Base-by-base conservation (phyloP, 2,113 vertebrate species). In the Phoxinus phoxinus region DNA sequence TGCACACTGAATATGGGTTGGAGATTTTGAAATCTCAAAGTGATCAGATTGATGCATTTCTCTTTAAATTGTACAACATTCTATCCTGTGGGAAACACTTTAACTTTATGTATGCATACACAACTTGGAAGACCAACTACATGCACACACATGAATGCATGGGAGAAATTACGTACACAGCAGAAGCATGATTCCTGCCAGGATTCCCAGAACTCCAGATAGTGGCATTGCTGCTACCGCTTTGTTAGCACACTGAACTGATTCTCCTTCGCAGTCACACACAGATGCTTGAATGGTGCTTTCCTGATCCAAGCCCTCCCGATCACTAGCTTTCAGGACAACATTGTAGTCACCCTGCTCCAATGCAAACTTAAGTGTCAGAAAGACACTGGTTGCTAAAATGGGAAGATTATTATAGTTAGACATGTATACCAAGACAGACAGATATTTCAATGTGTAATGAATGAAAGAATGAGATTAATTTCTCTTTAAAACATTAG, bases 151-250 rank as follows among this genome's bases (percentile, higher is more conserved):
- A 15, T 3, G 35, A 25, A 56, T 9, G 25, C 8, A 6, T 46
- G 10, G 21, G 9, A 17, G 21, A 1, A 15, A 23, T 56, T 17
- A 91, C 94, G 96, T 94, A 99, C 98, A 93, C 65, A 99, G 92
- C 67, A 99, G 91, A 0, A 95, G 91, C 37, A 99, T 91, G 88
- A 98, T 94, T 10, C 95, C 97, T 2, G 95, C 97, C 0, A 99
- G 94, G 88, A 99, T 95, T 58, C 97, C 97, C 65, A 98, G 93
- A 74, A 99, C 96, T 30, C 92, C 90, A 0, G 96, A 90, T 32
- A 98, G 87, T 0, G 89, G 89, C 5, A 95, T 0, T 0, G 80
- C 92, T 0, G 72, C 91, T 1, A 69, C n/a, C n/a, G n/a, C n/a
- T n/a, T n/a, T 48, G 0, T 35, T 51, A 46, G 46, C n/a, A 0